Evolutionary conservation across 2,113 vertebrate genomes (phyloP).

Genomic region (Eolophus roseicapilla): DNA sequence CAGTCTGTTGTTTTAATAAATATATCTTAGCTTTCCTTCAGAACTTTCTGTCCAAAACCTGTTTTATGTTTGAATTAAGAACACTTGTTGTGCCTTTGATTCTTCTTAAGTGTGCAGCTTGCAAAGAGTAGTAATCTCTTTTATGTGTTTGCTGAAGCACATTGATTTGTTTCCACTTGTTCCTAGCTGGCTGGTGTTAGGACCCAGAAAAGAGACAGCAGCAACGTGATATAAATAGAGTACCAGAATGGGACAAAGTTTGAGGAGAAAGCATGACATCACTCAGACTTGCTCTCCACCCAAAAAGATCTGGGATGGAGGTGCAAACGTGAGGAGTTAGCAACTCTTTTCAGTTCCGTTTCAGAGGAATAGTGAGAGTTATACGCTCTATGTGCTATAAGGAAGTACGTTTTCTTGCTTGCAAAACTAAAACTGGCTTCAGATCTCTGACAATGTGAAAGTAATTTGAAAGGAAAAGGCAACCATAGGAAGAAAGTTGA

Average conservation of each 20-base stretch:
- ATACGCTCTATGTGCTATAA: not conserved
- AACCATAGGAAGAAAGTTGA: not conserved
- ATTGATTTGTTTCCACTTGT: not conserved
- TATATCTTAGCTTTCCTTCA: not conserved
- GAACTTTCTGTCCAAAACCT: not conserved
- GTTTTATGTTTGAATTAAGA: rapidly evolving
- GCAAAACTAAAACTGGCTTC: not conserved
- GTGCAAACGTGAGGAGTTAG: not conserved
- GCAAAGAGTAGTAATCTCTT: not conserved
- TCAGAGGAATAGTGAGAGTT: not conserved
- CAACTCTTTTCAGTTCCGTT: not conserved
- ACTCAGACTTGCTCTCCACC: slow-evolving; percentile 78
- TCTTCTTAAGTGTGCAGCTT: not conserved
- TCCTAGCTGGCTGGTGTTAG: slow-evolving; percentile 63
- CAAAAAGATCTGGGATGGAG: slow-evolving; percentile 58
- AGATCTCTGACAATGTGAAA: not conserved
- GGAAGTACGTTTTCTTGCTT: not conserved
- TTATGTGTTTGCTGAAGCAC: not conserved
- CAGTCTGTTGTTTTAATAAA: too few relatives aligned
- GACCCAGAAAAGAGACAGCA: slow-evolving; percentile 66
- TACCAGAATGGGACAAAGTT: slow-evolving; percentile 59
- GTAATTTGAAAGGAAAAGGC: not conserved
- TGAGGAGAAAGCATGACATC: slow-evolving; percentile 78
- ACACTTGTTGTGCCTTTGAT: not conserved
- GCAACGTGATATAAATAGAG: slow-evolving; percentile 68